These are phyloP conservation scores for Boleophthalmus pectinirostris DNA, from an alignment of 2,113 vertebrate species.

Conservation along the genomic window DNA sequence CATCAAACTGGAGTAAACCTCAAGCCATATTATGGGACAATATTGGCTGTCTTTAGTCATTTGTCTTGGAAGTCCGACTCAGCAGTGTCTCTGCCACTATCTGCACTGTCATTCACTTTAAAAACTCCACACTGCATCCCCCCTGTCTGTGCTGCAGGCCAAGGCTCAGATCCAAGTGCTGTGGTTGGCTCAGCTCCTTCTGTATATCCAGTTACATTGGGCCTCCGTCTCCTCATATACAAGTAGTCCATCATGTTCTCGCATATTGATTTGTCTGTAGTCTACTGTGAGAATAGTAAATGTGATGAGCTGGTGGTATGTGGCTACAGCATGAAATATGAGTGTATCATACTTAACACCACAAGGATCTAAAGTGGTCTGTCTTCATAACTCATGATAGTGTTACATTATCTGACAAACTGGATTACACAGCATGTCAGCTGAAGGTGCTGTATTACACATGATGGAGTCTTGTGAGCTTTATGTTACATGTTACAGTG, in stretches of 20 bases:
- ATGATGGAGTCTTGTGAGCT: too few relatives aligned
- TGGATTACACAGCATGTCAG: not conserved
- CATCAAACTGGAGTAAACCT: slow-evolving; percentile 5
- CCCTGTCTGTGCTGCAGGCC: slow-evolving; percentile 26
- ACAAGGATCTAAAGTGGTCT: not conserved
- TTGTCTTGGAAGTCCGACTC: slow-evolving; percentile 45
- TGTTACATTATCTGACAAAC: not conserved
- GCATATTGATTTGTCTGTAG: slow-evolving; percentile 22
- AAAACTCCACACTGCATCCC: slow-evolving; percentile 16
- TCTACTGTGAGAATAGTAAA: slow-evolving; percentile 23
- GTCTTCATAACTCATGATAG: not conserved
- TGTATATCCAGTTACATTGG: slow-evolving; percentile 32
- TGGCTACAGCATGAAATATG: not conserved
- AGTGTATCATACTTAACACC: not conserved
- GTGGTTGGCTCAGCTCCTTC: slow-evolving; percentile 12
- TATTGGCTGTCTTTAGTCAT: slow-evolving; percentile 48
- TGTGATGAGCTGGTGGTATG: slow-evolving; percentile 17
- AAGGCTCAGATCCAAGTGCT: slow-evolving; percentile 24
- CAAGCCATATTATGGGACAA: slow-evolving; percentile 51
- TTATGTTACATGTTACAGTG: too few relatives aligned
- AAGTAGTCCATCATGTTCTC: slow-evolving; percentile 22
- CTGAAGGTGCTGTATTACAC: too few relatives aligned
- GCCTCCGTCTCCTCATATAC: slow-evolving; percentile 1
- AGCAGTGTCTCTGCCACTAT: slow-evolving; percentile 36
- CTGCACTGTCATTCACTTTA: slow-evolving; percentile 31